Conservation (phyloP, 2,888 invertebrate species). For the Diploptera punctata region DNA sequence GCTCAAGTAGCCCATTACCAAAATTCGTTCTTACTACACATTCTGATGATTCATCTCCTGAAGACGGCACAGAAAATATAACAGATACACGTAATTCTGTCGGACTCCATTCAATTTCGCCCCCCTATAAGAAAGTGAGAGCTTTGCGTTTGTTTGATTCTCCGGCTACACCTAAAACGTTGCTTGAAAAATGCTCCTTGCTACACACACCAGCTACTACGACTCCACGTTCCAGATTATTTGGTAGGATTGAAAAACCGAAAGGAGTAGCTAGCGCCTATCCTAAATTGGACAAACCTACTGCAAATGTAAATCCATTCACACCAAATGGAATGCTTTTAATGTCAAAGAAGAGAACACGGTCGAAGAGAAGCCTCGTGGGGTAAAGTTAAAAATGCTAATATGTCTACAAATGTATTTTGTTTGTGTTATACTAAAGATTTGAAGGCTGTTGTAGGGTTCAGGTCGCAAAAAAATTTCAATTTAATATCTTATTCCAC, state of each 20-base stretch:
- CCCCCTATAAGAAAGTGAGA: constrained; percentile 65
- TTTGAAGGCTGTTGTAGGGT: no score
- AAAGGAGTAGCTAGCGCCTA: constrained; percentile 53
- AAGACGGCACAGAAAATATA: background rate
- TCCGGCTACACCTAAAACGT: constrained; percentile 85
- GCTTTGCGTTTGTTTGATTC: constrained; percentile 79
- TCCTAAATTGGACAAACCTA: constrained; percentile 56
- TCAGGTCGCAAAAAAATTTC: no score
- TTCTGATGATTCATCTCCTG: constrained; percentile 9
- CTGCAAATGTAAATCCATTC: constrained; percentile 86
- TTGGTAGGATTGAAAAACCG: constrained; percentile 50
- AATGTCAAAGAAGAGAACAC: constrained; percentile 70
- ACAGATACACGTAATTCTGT: background rate
- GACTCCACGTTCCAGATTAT: constrained; percentile 31
- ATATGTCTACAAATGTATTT: background rate
- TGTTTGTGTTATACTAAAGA: background rate
- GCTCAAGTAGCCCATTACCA: constrained; percentile 27
- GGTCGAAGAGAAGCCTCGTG: constrained; percentile 57
- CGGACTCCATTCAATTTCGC: constrained; percentile 48
- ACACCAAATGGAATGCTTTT: constrained; percentile 67
- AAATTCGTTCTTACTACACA: constrained; percentile 19
- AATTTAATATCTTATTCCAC: no score
- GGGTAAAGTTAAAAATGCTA: constrained; percentile 39
- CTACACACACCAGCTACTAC: constrained; percentile 53
- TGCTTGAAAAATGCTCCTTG: constrained; percentile 65